These are phyloP conservation scores for Hyperoplus lanceolatus DNA, from an alignment of 2,797 vertebrate species.

Conservation along the genomic window DNA sequence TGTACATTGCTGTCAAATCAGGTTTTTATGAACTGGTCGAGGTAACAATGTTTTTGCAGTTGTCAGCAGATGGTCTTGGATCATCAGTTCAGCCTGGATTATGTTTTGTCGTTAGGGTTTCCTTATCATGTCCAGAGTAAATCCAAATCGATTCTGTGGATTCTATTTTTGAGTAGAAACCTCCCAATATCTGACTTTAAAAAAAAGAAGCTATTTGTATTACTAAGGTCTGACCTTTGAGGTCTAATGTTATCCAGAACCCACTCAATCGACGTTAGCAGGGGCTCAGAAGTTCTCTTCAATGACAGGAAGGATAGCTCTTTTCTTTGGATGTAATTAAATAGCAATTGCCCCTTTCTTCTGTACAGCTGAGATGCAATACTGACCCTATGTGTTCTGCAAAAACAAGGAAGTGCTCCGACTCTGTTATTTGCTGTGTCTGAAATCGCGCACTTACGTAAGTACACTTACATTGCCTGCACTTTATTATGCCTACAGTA, in stretches of 20 bases:
- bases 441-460: no score
- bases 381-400: no score
- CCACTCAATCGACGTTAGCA: neutral
- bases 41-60: neutral
- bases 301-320: neutral
- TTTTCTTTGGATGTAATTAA: conserved; percentile 19
- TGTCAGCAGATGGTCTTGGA: neutral
- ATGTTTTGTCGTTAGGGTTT: neutral
- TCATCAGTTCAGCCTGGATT: neutral
- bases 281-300: neutral
- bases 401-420: no score
- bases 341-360: neutral
- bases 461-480: no score
- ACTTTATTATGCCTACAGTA: no score
- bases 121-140: neutral
- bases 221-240: neutral
- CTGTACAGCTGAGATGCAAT: neutral
- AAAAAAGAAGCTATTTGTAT: neutral
- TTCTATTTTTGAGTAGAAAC: neutral
- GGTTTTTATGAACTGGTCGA: neutral
- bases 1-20: neutral
- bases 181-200: neutral
- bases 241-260: neutral
- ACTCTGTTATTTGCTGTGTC: no score
- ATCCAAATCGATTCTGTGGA: neutral